Evolutionary conservation across 2,113 vertebrate genomes (phyloP).

Genomic region (Fukomys damarensis): DNA sequence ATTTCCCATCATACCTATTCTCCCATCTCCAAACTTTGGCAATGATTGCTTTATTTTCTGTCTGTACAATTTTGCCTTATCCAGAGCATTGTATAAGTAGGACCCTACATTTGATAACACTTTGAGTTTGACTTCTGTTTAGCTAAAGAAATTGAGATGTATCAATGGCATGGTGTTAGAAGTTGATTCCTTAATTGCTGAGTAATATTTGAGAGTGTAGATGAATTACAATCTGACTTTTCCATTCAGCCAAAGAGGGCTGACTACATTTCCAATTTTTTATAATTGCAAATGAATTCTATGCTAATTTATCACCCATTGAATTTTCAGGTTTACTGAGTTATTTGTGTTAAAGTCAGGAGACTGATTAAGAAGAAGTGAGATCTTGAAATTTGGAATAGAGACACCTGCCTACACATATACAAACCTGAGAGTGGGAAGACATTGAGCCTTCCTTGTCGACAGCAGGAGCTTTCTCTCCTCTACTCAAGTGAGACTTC

Average conservation of each 20-base stretch:
- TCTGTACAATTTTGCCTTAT: background rate
- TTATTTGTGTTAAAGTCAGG: background rate
- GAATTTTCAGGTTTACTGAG: background rate
- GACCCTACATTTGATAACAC: background rate
- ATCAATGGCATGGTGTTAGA: background rate
- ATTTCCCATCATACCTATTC: background rate
- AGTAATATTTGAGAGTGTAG: background rate
- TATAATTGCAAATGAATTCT: background rate
- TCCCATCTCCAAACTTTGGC: fast-evolving
- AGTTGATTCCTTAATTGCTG: background rate
- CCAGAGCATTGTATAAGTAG: background rate
- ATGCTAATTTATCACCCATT: background rate
- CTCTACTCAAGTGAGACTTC: background rate
- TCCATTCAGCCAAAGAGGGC: background rate
- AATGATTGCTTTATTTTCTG: background rate
- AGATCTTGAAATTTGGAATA: background rate
- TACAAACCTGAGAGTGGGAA: background rate
- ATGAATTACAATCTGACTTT: background rate
- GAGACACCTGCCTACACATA: background rate
- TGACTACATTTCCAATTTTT: background rate
- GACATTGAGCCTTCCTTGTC: background rate
- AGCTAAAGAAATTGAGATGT: background rate
- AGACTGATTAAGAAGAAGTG: background rate
- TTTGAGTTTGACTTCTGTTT: background rate
- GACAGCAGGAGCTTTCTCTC: background rate